These are phyloP conservation scores for Eurytoma californica DNA, from an alignment of 2,888 invertebrate genomes.

Conservation along the genomic window DNA sequence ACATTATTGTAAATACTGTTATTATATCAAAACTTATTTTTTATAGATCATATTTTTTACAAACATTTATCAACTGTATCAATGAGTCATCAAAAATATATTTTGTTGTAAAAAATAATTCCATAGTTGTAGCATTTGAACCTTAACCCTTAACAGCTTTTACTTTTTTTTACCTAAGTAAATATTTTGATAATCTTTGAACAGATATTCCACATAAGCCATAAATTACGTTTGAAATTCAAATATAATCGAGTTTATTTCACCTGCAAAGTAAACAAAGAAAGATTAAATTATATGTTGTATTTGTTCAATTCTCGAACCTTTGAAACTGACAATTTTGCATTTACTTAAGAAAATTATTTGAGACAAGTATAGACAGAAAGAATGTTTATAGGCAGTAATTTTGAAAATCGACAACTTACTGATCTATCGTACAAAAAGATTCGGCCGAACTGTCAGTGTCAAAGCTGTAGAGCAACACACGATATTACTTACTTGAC, in stretches of 20 bases:
- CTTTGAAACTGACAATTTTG: conserved; percentile 1
- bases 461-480: background rate
- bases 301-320: background rate
- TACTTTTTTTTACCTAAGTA: conserved; percentile 10
- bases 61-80: conserved; percentile 47
- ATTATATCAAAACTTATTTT: conserved; percentile 52
- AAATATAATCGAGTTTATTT: conserved; percentile 44
- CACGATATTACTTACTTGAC: background rate
- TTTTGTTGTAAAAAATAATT: conserved; percentile 49
- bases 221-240: conserved; percentile 44
- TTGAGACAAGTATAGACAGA: too few relatives aligned
- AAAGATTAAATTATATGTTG: background rate
- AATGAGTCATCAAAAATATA: conserved; percentile 54
- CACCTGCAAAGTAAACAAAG: conserved; percentile 47
- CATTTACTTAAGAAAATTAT: background rate
- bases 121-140: conserved; percentile 35
- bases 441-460: background rate
- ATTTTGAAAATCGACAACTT: background rate
- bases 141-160: conserved; percentile 37
- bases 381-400: too few relatives aligned
- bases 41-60: conserved; percentile 47
- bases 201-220: conserved; percentile 27
- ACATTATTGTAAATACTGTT: conserved; percentile 54
- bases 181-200: conserved; percentile 42
- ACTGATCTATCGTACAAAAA: background rate